phyloP scores from a whole-genome alignment of 1,140 invertebrate species.

The Camponotus vicinus region DNA sequence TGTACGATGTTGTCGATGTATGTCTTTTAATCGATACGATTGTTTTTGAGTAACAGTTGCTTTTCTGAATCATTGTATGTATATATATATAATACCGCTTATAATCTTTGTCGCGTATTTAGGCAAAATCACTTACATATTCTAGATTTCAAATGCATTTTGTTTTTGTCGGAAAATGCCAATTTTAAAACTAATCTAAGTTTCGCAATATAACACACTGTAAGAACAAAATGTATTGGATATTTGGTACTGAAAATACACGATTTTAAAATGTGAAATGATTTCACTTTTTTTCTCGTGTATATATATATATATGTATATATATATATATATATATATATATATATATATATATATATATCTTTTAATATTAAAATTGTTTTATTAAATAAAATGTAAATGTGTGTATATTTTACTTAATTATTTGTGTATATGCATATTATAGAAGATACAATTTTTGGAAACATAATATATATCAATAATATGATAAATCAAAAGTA shows the following conservation, averaged over 20 bases:
- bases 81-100: neutral
- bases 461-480: too few species aligned
- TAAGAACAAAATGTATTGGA: constrained; percentile 71
- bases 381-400: neutral
- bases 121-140: neutral
- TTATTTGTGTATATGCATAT: too few species aligned
- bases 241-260: constrained; percentile 75
- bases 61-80: constrained; percentile 2
- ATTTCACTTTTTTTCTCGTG: neutral
- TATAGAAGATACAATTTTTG: too few species aligned
- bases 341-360: too few species aligned
- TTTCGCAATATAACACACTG: constrained; percentile 58
- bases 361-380: neutral
- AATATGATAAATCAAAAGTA: too few species aligned
- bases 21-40: constrained; percentile 45
- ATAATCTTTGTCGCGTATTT: neutral
- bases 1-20: constrained; percentile 44
- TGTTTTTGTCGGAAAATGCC: neutral
- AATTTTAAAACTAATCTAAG: constrained; percentile 20
- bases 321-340: neutral
- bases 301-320: too few species aligned
- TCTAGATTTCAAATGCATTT: constrained; percentile 48
- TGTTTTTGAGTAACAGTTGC: constrained; percentile 13
- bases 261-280: constrained; percentile 62
- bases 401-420: neutral